A percentile compares a stretch with the other conserved stretches of the same genome.
Conservation (phyloP, 2,113 vertebrate genomes). For the Tapirus terrestris region DNA sequence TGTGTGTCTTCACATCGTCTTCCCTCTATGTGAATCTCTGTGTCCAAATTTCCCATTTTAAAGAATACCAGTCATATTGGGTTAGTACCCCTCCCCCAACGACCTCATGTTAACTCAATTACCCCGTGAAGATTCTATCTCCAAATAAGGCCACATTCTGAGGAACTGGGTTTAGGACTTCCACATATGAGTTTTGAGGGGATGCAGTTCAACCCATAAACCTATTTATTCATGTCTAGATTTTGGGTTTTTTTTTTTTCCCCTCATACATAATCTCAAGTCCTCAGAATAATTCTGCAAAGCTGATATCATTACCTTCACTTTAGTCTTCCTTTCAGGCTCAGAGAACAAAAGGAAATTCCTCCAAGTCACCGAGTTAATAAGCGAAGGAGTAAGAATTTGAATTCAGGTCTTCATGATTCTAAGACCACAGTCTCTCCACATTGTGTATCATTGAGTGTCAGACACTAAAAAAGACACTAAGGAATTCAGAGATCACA, state of each 20-base stretch:
- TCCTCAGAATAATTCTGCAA: not conserved
- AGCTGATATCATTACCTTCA: not conserved
- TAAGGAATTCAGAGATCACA: not conserved
- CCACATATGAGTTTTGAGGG: not conserved
- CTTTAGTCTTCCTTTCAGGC: not conserved
- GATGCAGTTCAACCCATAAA: not conserved
- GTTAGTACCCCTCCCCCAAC: fast-evolving
- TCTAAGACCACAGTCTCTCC: not conserved
- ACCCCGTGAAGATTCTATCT: not conserved
- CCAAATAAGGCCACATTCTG: not conserved
- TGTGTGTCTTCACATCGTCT: not conserved
- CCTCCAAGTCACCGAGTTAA: not conserved
- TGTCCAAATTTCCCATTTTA: not conserved
- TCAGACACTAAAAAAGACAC: not conserved
- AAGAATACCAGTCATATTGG: not conserved
- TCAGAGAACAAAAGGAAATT: not conserved
- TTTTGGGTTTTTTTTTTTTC: not conserved
- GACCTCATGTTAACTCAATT: not conserved
- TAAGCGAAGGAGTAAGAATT: not conserved
- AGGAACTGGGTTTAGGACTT: not conserved
- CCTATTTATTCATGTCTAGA: not conserved
- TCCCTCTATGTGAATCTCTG: not conserved
- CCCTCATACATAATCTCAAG: not conserved
- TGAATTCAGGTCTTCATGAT: not conserved
- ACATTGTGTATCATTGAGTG: not conserved